phyloP scores from a whole-genome alignment of 2,113 vertebrate species.

The Parus major region DNA sequence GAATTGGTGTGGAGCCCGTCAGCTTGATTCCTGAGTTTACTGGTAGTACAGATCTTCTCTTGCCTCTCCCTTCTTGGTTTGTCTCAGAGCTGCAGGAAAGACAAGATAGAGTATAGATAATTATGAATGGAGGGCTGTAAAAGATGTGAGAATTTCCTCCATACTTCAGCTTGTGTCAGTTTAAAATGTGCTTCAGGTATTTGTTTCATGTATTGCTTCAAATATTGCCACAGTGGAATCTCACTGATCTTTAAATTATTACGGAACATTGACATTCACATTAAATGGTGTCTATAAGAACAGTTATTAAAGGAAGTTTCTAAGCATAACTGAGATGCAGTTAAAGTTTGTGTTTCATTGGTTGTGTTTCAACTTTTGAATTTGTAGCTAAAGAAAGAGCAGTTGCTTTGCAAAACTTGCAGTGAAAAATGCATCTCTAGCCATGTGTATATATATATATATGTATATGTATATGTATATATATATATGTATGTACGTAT shows the following conservation, averaged over 20 bases:
- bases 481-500: fast-evolving
- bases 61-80: not conserved
- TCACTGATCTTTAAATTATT: not conserved
- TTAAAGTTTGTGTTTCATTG: not conserved
- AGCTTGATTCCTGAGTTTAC: not conserved
- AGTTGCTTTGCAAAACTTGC: not conserved
- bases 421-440: not conserved
- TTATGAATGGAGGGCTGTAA: not conserved
- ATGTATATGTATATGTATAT: fast-evolving
- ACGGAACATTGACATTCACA: not conserved
- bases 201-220: not conserved
- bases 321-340: not conserved
- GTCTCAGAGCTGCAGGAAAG: not conserved
- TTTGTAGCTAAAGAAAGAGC: not conserved
- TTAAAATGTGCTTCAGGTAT: not conserved
- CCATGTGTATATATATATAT: not conserved
- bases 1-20: not conserved
- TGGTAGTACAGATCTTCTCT: not conserved
- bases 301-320: not conserved
- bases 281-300: not conserved
- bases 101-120: not conserved
- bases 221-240: not conserved
- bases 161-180: not conserved
- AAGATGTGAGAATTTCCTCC: not conserved
- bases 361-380: not conserved